Evolutionary conservation across 2,797 vertebrate species (phyloP).

Genomic region (Pseudochromis fuscus): DNA sequence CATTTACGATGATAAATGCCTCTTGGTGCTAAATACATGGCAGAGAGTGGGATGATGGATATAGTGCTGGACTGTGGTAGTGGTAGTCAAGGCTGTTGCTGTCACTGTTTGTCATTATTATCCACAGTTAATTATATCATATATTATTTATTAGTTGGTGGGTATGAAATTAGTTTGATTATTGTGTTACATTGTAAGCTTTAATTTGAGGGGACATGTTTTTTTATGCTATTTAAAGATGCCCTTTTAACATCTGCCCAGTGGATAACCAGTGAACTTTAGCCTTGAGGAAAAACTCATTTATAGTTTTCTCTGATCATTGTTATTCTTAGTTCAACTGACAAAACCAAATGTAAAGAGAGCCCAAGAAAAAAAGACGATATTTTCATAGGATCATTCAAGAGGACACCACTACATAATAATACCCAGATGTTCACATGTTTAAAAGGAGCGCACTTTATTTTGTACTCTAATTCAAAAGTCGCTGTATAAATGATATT

Average conservation of each 20-base stretch:
- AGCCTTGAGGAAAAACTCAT: neutral
- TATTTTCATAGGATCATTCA: neutral
- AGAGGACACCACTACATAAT: no score
- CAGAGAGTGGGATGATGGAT: neutral
- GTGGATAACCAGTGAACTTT: neutral
- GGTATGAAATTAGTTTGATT: neutral
- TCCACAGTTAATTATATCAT: no score
- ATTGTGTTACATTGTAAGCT: neutral
- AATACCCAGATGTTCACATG: no score
- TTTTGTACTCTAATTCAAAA: neutral
- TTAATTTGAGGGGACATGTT: neutral
- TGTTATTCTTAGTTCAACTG: neutral
- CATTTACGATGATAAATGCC: neutral
- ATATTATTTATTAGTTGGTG: neutral
- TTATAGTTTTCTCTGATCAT: neutral
- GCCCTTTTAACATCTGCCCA: neutral
- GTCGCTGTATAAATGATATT: neutral
- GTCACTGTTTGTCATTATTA: no score
- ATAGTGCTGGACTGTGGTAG: neutral
- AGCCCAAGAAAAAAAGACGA: no score
- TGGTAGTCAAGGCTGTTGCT: neutral
- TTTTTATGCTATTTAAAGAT: neutral
- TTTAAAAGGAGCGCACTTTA: no score
- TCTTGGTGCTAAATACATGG: constrained; percentile 1
- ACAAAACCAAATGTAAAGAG: no score